Evolutionary conservation across 2,888 invertebrate species (phyloP).

Genomic region (Acheta domesticus): DNA sequence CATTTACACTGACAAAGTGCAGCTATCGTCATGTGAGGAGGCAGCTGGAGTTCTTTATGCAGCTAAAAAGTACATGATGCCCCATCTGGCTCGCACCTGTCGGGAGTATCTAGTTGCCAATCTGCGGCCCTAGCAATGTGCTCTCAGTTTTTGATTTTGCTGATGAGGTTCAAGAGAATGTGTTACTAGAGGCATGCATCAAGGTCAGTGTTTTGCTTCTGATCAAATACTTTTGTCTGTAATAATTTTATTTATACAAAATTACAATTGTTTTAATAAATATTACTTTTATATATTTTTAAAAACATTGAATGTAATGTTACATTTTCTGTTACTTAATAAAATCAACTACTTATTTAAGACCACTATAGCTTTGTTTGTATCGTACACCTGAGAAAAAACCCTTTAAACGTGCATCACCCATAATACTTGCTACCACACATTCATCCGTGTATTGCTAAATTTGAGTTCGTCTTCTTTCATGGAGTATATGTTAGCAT

Average conservation of each 20-base stretch:
- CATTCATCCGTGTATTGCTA: not conserved
- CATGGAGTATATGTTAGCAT: too few species aligned
- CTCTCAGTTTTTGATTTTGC: slow-evolving; percentile 60
- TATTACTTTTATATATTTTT: not conserved
- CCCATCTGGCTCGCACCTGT: slow-evolving; percentile 48
- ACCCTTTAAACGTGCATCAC: not conserved
- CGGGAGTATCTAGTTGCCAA: slow-evolving; percentile 54
- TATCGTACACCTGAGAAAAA: not conserved
- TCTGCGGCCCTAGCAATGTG: slow-evolving; percentile 57
- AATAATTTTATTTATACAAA: not conserved
- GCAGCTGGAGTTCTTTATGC: slow-evolving; percentile 63
- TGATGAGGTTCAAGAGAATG: slow-evolving; percentile 56
- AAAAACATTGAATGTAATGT: not conserved
- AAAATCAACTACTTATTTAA: not conserved
- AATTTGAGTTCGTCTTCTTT: too few species aligned
- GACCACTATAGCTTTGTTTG: not conserved
- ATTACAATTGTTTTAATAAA: not conserved
- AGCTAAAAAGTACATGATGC: slow-evolving; percentile 62
- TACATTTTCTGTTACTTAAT: slow-evolving; percentile 4
- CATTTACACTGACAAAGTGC: slow-evolving; percentile 59
- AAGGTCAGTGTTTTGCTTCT: slow-evolving; percentile 41
- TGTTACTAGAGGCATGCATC: slow-evolving; percentile 52
- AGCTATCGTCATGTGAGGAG: slow-evolving; percentile 55
- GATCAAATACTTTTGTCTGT: not conserved
- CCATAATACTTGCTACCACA: not conserved